These are phyloP conservation scores for Stegana nigrithorax DNA, from an alignment of 2,888 invertebrate species.

Conservation along the genomic window DNA sequence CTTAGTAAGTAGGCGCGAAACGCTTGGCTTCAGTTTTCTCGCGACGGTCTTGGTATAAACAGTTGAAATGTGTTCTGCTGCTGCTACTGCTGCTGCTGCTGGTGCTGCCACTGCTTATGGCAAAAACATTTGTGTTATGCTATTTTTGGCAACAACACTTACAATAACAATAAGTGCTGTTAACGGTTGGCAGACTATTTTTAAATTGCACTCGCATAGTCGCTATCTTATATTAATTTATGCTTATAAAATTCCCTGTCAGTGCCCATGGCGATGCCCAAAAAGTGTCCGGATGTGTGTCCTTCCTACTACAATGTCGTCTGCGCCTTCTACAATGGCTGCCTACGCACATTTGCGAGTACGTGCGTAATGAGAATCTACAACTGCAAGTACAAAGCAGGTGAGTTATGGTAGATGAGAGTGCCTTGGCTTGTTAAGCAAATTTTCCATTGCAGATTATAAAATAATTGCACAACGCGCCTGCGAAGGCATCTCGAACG, in stretches of 20 bases:
- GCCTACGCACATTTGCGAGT: constrained; percentile 44
- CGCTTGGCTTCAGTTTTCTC: too few relatives aligned
- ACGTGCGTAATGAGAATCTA: constrained; percentile 47
- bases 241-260: background rate
- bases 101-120: background rate
- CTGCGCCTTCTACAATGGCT: constrained; percentile 43
- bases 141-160: background rate
- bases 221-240: background rate
- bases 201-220: background rate
- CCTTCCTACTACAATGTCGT: constrained; percentile 43
- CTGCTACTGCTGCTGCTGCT: too few relatives aligned
- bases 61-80: background rate
- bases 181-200: background rate
- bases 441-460: constrained; percentile 33
- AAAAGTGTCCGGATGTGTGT: constrained; percentile 49
- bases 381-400: constrained; percentile 47
- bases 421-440: background rate
- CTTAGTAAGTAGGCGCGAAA: too few relatives aligned
- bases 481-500: constrained; percentile 42
- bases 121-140: background rate
- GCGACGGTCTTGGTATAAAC: too few relatives aligned
- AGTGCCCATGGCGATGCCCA: background rate
- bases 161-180: background rate
- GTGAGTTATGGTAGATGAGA: constrained; percentile 23
- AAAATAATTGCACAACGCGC: constrained; percentile 42